Base-by-base conservation (phyloP, 1,140 invertebrate species). In the Cardiocondyla obscurior region DNA sequence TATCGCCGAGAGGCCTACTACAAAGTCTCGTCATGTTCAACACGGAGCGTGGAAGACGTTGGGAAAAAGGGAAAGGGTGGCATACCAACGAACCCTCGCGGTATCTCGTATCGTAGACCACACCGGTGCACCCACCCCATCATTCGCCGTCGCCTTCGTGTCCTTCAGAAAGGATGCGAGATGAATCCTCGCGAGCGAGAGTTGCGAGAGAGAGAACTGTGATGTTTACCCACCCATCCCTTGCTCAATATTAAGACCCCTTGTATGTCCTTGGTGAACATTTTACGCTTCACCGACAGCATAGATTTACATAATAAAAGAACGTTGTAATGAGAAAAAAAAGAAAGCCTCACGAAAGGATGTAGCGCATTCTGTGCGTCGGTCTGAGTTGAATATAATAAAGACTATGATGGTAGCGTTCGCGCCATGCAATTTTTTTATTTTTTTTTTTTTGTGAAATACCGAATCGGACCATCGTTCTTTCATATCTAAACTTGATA, bases 231-330 rank as follows among this genome's bases (percentile, higher is more conserved):
- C 4, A 39, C 14, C 28, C 60, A 39, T 30, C 39, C 30, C 72
- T 70, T 69, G 83, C 65, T 74, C 90, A 93, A 93, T 92, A 93
- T 92, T 92, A 92, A 92, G 91, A 85, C 86, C 89, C 72, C 87
- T 90, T 90, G 89, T 89, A 88, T 84, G 85, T 86, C 76, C 79
- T 81, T 36, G 44, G 73, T 19, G 60, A 82, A 46, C 55, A 58
- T 53, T 67, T 49, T 58, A 42, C 70, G 57, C 83, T 72, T 81
- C 81, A 84, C 58, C 83, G 85, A 82, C 88, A 70, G 87, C 88
- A 90, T 90, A 88, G 85, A 92, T 93, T 93, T 93, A 81, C 91
- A 92, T 92, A 90, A 92, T 92, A 92, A 92, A 92, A 90, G 90
- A 85, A 83, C 72, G 62, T 22, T 57, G 44, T 67, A 42, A 22